phyloP scores from a whole-genome alignment of 2,113 vertebrate species.

The Melanostigma gelatinosum region DNA sequence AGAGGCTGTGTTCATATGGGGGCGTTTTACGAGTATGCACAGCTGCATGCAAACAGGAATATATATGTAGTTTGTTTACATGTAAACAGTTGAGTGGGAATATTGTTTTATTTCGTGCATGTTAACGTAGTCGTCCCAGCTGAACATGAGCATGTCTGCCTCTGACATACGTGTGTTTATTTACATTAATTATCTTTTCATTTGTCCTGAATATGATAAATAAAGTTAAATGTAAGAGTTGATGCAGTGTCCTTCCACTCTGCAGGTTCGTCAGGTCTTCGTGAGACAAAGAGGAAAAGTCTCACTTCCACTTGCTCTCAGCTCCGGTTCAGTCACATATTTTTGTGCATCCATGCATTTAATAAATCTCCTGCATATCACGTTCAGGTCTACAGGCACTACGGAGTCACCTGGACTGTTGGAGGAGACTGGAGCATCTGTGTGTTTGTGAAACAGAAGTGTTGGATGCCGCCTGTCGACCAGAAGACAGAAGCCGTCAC shows the following conservation, averaged over 20 bases:
- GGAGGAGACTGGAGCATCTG: neutral
- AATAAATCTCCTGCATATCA: neutral
- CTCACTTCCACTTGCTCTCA: neutral
- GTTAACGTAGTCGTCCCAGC: too few species aligned
- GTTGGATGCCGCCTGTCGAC: neutral
- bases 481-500: neutral
- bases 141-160: neutral
- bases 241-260: neutral
- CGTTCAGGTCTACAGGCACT: neutral
- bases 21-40: too few species aligned
- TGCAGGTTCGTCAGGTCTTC: neutral
- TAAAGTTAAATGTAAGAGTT: neutral
- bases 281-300: neutral
- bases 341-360: neutral
- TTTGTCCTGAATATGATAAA: neutral
- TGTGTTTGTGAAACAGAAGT: neutral
- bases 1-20: too few species aligned
- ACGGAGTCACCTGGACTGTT: neutral
- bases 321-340: slow-evolving; percentile 5
- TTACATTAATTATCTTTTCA: neutral
- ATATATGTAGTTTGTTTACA: too few species aligned
- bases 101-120: too few species aligned
- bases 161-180: neutral
- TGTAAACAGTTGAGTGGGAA: too few species aligned
- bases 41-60: too few species aligned